Conservation (phyloP, 2,797 vertebrate genomes). For the Chloroceryle amazona region DNA sequence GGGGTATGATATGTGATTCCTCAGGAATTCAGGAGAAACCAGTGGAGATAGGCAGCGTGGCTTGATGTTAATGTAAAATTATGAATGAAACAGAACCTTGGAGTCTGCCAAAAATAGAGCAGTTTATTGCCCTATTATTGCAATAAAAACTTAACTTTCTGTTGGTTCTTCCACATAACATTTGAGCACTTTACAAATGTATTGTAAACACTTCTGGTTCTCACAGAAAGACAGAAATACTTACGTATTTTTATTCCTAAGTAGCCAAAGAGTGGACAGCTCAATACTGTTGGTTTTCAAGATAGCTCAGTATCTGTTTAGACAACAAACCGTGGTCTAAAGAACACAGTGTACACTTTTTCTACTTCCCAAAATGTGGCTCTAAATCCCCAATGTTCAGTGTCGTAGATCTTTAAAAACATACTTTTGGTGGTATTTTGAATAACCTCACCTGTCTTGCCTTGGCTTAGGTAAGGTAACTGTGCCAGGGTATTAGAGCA, state of each 20-base stretch:
- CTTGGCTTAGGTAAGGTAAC: background rate
- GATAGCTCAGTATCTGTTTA: background rate
- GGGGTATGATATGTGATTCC: background rate
- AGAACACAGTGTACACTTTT: background rate
- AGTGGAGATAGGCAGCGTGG: background rate
- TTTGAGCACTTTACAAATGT: background rate
- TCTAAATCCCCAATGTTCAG: background rate
- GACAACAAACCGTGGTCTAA: background rate
- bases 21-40: conserved; percentile 27
- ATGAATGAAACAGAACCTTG: background rate
- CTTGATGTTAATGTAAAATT: background rate
- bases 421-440: background rate
- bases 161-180: background rate
- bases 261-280: background rate
- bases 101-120: background rate
- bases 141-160: background rate
- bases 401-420: background rate
- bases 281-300: background rate
- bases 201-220: background rate
- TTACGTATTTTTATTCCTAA: background rate
- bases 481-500: background rate
- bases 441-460: background rate
- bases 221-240: background rate
- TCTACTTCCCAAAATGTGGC: background rate
- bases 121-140: background rate